Evolutionary conservation across 2,113 vertebrate genomes (phyloP).

Genomic region (Platichthys stellatus): DNA sequence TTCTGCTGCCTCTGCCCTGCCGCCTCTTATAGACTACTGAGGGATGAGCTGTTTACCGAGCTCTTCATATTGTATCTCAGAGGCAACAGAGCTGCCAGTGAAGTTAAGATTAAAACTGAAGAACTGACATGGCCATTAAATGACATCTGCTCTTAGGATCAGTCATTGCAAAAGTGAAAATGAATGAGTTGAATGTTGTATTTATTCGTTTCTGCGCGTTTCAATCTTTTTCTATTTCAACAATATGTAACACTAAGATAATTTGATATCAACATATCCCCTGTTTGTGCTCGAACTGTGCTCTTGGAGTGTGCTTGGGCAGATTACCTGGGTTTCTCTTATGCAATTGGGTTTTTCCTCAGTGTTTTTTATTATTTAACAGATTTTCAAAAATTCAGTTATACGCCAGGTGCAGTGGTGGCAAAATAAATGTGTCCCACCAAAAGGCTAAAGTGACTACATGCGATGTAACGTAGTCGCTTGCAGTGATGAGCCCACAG

Average conservation of each 20-base stretch:
- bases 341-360: too few relatives aligned
- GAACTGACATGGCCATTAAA: not conserved
- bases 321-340: too few relatives aligned
- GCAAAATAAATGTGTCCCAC: too few relatives aligned
- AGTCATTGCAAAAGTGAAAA: constrained; percentile 15
- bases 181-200: not conserved
- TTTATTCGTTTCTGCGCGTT: not conserved
- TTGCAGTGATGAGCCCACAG: not conserved
- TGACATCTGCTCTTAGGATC: constrained; percentile 28
- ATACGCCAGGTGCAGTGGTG: too few relatives aligned
- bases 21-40: constrained; percentile 15
- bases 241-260: not conserved
- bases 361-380: too few relatives aligned
- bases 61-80: constrained; percentile 8
- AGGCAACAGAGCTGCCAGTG: not conserved
- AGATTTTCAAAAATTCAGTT: too few relatives aligned
- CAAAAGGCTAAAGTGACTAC: too few relatives aligned
- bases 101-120: not conserved
- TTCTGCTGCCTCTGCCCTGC: constrained; percentile 22
- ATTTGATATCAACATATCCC: too few relatives aligned
- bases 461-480: not conserved
- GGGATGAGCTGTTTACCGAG: not conserved
- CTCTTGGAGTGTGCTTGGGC: too few relatives aligned
- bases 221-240: not conserved
- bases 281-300: too few relatives aligned